Percentiles rank a stretch among this genome's conserved stretches.
Evolutionary conservation across 2,888 invertebrate species (phyloP).

Genomic region (Leptopterna dolabrata): DNA sequence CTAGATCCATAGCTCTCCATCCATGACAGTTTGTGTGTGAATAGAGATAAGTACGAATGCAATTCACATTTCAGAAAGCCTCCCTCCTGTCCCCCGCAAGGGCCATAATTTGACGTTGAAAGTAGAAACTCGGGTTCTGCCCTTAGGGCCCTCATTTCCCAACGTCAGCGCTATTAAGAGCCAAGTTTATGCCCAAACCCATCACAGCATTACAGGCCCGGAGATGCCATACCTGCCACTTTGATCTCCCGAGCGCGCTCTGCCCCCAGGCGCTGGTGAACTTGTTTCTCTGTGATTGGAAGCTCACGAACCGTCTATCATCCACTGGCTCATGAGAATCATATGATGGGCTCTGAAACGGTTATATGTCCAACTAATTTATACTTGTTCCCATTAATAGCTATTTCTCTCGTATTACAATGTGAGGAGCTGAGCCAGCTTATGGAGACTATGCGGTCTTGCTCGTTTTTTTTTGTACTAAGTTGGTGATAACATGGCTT

Average conservation of each 20-base stretch:
- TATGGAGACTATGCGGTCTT: too few relatives aligned
- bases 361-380: constrained; percentile 24
- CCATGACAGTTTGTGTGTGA: neutral
- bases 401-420: neutral
- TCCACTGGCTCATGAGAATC: neutral
- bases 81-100: neutral
- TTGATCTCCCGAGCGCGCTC: neutral
- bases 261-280: neutral
- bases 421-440: too few relatives aligned
- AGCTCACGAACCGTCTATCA: constrained; percentile 16
- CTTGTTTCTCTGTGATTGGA: constrained; percentile 1
- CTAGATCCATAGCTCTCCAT: too few relatives aligned
- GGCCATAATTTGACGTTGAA: constrained; percentile 45
- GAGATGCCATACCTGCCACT: neutral
- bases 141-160: constrained; percentile 28
- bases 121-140: constrained; percentile 9
- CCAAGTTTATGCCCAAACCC: constrained; percentile 20
- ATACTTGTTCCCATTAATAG: constrained; percentile 17
- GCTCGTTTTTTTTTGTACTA: too few relatives aligned
- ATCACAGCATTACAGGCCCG: neutral
- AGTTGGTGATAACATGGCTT: too few relatives aligned
- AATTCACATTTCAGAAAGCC: neutral
- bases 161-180: constrained; percentile 22
- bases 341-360: neutral
- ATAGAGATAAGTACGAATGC: too few relatives aligned